phyloP scores from a whole-genome alignment of 1,140 invertebrate genomes.

The Onthophagus taurus region DNA sequence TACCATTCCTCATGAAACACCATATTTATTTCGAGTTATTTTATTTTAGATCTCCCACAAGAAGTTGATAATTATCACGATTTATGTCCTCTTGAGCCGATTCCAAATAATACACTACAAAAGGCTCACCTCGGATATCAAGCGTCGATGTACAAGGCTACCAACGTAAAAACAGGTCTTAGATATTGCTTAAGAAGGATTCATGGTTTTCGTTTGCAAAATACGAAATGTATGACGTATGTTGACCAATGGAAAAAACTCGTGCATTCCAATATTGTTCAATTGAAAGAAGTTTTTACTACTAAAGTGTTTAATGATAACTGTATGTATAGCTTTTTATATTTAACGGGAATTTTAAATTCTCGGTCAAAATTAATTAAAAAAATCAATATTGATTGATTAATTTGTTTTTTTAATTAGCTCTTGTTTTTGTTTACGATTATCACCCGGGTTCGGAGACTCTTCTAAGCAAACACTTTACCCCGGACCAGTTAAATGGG shows the following conservation, averaged over 20 bases:
- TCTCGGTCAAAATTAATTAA: constrained; percentile 1
- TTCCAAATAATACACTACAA: constrained; percentile 40
- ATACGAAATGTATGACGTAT: constrained; percentile 73
- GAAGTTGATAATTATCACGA: constrained; percentile 87
- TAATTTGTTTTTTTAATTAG: constrained; percentile 46
- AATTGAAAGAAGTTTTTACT: constrained; percentile 86
- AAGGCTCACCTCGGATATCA: constrained; percentile 66
- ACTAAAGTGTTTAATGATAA: constrained; percentile 93
- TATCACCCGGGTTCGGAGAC: constrained; percentile 88
- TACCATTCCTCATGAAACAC: too few relatives aligned
- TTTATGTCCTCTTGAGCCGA: constrained; percentile 71
- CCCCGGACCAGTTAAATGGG: constrained; percentile 56
- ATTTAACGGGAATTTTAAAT: neutral
- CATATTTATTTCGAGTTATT: too few relatives aligned
- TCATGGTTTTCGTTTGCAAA: constrained; percentile 73
- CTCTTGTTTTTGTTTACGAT: constrained; percentile 93
- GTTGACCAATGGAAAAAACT: constrained; percentile 92
- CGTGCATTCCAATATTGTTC: constrained; percentile 86
- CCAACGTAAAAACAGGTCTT: constrained; percentile 77
- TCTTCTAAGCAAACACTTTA: constrained; percentile 77
- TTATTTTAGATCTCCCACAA: constrained; percentile 70
- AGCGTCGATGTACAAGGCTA: constrained; percentile 85
- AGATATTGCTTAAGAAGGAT: constrained; percentile 81
- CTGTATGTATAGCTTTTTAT: constrained; percentile 45
- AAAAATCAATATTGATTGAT: neutral